phyloP scores from a whole-genome alignment of 2,113 vertebrate genomes.

The Microcebus ravelobensis region DNA sequence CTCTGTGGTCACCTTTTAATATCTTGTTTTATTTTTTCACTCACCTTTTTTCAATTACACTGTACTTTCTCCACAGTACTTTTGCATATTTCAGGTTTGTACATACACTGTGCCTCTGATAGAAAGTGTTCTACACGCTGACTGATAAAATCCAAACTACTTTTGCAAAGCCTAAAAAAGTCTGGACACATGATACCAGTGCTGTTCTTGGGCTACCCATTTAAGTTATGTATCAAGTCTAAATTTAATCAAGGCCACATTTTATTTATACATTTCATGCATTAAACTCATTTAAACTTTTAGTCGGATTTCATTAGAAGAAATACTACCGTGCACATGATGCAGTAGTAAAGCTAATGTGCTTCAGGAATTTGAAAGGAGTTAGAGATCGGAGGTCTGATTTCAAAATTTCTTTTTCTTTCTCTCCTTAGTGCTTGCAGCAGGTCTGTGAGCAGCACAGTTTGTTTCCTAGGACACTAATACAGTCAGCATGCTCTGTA shows the following conservation, averaged over 20 bases:
- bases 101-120: slow-evolving; percentile 51
- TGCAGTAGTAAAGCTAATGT: slow-evolving; percentile 89
- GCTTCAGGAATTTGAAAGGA: slow-evolving; percentile 91
- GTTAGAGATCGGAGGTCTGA: slow-evolving; percentile 89
- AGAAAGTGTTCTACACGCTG: slow-evolving; percentile 52
- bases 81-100: slow-evolving; percentile 44
- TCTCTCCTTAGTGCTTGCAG: slow-evolving; percentile 81
- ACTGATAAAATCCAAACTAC: slow-evolving; percentile 81
- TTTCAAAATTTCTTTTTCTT: slow-evolving; percentile 88
- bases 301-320: slow-evolving; percentile 91
- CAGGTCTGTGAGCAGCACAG: slow-evolving; percentile 79
- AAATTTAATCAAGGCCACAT: slow-evolving; percentile 91
- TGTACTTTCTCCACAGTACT: neutral
- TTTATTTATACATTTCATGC: slow-evolving; percentile 92
- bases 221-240: slow-evolving; percentile 88
- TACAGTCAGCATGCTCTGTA: slow-evolving; percentile 88
- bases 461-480: slow-evolving; percentile 90
- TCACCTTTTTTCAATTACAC: neutral
- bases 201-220: slow-evolving; percentile 86
- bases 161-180: slow-evolving; percentile 83
- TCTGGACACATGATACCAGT: slow-evolving; percentile 84
- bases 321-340: slow-evolving; percentile 89
- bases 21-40: neutral
- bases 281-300: slow-evolving; percentile 91
- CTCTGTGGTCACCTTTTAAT: neutral